Conservation (phyloP, 2,113 vertebrate genomes). For the Serilophus lunatus region DNA sequence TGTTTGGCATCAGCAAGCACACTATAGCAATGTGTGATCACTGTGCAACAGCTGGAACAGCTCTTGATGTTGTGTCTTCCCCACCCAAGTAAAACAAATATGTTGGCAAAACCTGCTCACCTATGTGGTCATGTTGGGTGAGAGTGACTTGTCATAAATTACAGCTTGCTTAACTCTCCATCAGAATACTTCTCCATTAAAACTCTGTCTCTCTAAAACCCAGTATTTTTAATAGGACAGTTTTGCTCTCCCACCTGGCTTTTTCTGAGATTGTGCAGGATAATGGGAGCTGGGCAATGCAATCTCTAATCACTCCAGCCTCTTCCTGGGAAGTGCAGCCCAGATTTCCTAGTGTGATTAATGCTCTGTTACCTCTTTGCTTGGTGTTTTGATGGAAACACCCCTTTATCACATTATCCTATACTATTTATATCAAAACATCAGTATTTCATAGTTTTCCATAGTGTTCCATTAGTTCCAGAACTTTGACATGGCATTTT, state of each 20-base stretch:
- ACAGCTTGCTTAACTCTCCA: not conserved
- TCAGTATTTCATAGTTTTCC: not conserved
- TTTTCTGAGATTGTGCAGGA: not conserved
- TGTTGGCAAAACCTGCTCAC: not conserved
- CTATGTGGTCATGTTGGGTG: not conserved
- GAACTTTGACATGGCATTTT: not conserved
- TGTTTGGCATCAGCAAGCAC: not conserved
- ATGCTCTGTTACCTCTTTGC: not conserved
- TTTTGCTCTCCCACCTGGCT: not conserved
- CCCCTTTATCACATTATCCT: not conserved
- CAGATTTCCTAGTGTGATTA: not conserved
- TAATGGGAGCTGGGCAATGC: fast-evolving
- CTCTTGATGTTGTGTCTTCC: not conserved
- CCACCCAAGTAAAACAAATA: not conserved
- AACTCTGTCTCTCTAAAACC: not conserved
- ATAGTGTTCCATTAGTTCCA: not conserved
- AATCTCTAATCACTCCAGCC: not conserved
- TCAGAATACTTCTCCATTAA: not conserved
- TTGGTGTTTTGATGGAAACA: not conserved
- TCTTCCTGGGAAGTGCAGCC: not conserved
- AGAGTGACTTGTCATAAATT: not conserved
- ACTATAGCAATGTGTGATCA: not conserved
- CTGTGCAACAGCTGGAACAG: not conserved
- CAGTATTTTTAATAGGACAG: not conserved
- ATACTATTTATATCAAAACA: not conserved